Evolutionary conservation across 2,797 vertebrate genomes (phyloP), one percentile per base, ranked within the genome.

Genomic region (Champsocephalus esox): DNA sequence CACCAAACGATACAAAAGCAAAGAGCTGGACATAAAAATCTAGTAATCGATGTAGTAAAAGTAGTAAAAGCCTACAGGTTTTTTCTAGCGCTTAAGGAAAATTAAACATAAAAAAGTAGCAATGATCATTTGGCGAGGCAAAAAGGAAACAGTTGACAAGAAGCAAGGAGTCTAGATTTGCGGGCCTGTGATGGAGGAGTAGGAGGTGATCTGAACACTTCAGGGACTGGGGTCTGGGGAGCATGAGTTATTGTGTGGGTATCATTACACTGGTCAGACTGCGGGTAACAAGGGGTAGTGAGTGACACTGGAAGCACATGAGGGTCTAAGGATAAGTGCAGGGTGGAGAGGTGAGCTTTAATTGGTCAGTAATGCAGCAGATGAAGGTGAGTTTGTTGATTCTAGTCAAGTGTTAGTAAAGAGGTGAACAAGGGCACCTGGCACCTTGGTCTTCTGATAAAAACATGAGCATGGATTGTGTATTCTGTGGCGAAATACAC

Each of bases 91-190:
- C 51, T 75, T 55, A 28, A 64, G 66, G 49, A 74, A 46, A 34
- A 85, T 82, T 72, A 84, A 66, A 86, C 68, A 84, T 52, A 75
- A 66, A 80, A 82, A 50, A 55, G 55, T 58, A 81, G 73, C 58
- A 66, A 77, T 85, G 69, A 80, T 88, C 75, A 82, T 62, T 78
- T 81, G 69, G 57, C 28, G 66, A 88, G 81, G 50, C 72, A 75
- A 80, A 87, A 87, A 75, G 72, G 34, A 88, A 83, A 86, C 63
- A 60, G 68, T 77, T 57, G 68, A 85, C 81, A 82, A 72, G 34
- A 91, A 93, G 87, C 83, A 83, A 79, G 80, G 83, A 45, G 71
- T 87, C 44, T 78, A 82, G 79, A 84, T 88, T 62, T 80, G 87
- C 17, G 14, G 87, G 79, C 32, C 76, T 82, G 81, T 80, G 84